Conservation (phyloP, 2,888 invertebrate genomes). For the Tinea pellionella region DNA sequence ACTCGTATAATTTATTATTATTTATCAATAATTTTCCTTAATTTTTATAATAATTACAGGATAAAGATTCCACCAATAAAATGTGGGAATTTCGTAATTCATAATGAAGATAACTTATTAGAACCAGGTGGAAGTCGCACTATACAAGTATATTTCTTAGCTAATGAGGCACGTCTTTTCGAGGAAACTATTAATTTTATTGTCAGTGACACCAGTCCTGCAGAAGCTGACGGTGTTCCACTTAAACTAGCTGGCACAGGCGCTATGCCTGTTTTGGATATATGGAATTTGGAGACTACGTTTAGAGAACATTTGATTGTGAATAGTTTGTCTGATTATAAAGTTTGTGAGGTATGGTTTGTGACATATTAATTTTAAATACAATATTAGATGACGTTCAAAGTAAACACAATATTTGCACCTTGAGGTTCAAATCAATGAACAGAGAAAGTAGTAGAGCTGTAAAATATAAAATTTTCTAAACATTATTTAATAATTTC, state of each 20-base stretch:
- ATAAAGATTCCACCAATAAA: conserved; percentile 46
- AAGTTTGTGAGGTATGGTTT: conserved; percentile 48
- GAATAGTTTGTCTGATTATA: conserved; percentile 59
- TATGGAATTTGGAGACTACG: conserved; percentile 66
- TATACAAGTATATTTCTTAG: conserved; percentile 49
- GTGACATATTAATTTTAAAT: not conserved
- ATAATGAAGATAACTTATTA: conserved; percentile 56
- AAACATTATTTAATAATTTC: conserved; percentile 22
- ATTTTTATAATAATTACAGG: no score
- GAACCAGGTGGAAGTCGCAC: conserved; percentile 52
- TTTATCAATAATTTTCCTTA: not conserved
- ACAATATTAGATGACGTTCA: not conserved
- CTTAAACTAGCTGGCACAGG: conserved; percentile 63
- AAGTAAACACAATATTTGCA: not conserved
- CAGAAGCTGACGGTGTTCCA: conserved; percentile 57
- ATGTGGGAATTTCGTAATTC: conserved; percentile 55
- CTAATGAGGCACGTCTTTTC: conserved; percentile 39
- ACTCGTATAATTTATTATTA: no score
- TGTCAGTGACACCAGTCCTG: conserved; percentile 58
- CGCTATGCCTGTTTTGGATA: conserved; percentile 67
- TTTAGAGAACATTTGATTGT: conserved; percentile 72
- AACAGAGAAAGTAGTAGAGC: not conserved
- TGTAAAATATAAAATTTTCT: not conserved
- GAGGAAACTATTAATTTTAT: conserved; percentile 55
- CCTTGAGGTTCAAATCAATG: not conserved